Conservation (phyloP, 1,140 invertebrate genomes). For the Megalonaias nervosa region DNA sequence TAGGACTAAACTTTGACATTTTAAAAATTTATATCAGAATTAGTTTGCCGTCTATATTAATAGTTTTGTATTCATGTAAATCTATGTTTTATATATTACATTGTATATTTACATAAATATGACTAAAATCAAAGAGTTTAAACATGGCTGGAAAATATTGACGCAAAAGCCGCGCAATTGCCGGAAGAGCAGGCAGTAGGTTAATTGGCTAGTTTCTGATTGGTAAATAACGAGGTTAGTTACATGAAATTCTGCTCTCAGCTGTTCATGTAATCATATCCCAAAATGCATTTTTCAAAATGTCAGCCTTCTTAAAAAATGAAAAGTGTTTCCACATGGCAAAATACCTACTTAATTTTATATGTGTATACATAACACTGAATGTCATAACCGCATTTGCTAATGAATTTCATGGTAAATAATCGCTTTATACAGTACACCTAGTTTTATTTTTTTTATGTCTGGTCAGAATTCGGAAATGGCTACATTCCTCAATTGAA, state of each 20-base stretch:
- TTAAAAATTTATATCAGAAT: not conserved
- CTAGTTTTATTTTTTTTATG: no score
- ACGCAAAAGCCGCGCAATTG: not conserved
- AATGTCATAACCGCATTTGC: conserved; percentile 19
- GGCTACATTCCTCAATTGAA: no score
- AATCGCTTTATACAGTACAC: no score
- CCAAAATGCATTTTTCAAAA: conserved; percentile 33
- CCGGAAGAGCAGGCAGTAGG: conserved; percentile 20
- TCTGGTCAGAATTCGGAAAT: no score
- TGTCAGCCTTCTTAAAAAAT: conserved; percentile 31
- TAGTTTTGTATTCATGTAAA: not conserved
- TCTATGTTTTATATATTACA: not conserved
- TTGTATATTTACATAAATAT: not conserved
- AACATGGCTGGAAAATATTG: not conserved
- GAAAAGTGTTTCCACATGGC: conserved; percentile 1
- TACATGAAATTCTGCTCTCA: conserved; percentile 21
- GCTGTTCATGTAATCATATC: conserved; percentile 38
- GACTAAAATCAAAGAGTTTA: not conserved
- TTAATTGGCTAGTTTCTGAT: conserved; percentile 23
- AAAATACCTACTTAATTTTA: conserved; percentile 16
- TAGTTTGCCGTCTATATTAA: not conserved
- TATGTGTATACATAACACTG: conserved; percentile 1
- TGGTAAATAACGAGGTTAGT: conserved; percentile 37
- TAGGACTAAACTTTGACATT: not conserved
- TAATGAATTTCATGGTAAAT: conserved; percentile 23